phyloP scores from a whole-genome alignment of 2,888 invertebrate genomes.

The Argyresthia albistria region DNA sequence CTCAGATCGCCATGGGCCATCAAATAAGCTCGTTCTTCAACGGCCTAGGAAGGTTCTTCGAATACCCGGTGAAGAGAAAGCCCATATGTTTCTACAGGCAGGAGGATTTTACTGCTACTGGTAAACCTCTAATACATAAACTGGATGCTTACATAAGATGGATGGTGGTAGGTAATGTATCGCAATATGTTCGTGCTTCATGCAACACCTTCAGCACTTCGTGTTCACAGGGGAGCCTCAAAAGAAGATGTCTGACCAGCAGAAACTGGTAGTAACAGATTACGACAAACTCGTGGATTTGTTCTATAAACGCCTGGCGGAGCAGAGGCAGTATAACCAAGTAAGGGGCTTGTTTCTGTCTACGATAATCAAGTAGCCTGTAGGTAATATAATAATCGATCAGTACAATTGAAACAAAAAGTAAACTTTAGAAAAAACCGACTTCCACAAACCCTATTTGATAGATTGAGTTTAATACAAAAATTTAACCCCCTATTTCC shows the following conservation, averaged over 20 bases:
- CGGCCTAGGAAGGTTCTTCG: conserved; percentile 60
- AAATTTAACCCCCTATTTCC: too few species aligned
- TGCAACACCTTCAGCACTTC: too few species aligned
- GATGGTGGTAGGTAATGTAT: neutral
- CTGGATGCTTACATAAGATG: neutral
- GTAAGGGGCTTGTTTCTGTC: conserved; percentile 22
- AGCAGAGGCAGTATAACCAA: conserved; percentile 61
- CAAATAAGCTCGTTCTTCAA: conserved; percentile 52
- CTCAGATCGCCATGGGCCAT: conserved; percentile 45
- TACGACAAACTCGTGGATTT: conserved; percentile 67
- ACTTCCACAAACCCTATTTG: too few species aligned
- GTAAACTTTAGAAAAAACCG: too few species aligned
- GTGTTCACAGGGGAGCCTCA: conserved; percentile 33
- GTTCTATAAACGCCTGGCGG: conserved; percentile 62
- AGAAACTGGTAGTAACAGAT: conserved; percentile 43
- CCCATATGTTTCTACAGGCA: conserved; percentile 72
- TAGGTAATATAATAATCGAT: too few species aligned
- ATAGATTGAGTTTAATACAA: too few species aligned
- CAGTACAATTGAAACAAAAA: too few species aligned
- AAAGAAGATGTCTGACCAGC: conserved; percentile 27
- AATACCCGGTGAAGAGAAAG: conserved; percentile 72
- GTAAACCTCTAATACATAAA: conserved; percentile 20
- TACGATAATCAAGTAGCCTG: too few species aligned
- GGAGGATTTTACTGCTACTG: conserved; percentile 71
- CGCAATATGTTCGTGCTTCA: neutral